Percentiles rank a stretch among this genome's conserved stretches.
These are phyloP conservation scores for Tragelaphus scriptus DNA, from an alignment of 2,113 vertebrate species.

Conservation along the genomic window DNA sequence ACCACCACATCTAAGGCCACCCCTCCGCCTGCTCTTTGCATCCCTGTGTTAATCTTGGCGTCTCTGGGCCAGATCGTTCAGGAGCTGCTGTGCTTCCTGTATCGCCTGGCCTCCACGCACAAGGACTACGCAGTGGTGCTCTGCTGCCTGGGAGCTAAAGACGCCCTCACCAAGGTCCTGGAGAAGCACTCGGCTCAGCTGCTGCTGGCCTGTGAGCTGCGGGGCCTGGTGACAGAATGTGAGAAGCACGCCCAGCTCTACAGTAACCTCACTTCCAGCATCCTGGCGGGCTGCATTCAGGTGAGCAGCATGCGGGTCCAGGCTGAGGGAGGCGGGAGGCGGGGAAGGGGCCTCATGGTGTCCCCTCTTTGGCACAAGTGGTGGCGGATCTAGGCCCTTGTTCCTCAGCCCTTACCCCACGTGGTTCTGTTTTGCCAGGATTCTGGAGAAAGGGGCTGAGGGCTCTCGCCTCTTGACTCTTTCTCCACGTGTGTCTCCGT, in stretches of 20 bases:
- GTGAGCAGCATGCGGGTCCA: constrained; percentile 69
- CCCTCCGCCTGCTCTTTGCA: not conserved
- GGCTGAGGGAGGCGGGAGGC: not conserved
- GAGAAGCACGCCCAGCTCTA: constrained; percentile 89
- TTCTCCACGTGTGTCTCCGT: not conserved
- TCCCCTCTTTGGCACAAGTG: not conserved
- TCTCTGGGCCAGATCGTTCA: constrained; percentile 84
- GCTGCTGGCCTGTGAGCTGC: constrained; percentile 84
- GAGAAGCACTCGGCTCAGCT: constrained; percentile 87
- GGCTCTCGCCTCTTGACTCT: not conserved
- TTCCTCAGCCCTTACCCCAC: not conserved
- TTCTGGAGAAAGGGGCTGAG: not conserved
- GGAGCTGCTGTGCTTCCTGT: constrained; percentile 88
- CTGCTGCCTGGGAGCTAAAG: constrained; percentile 87
- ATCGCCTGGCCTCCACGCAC: constrained; percentile 88
- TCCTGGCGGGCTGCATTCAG: constrained; percentile 95
- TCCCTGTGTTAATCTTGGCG: not conserved
- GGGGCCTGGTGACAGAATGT: constrained; percentile 86
- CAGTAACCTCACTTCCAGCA: constrained; percentile 90
- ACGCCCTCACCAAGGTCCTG: constrained; percentile 86
- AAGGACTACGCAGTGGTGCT: constrained; percentile 94
- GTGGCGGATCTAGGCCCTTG: not conserved
- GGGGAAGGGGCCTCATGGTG: not conserved
- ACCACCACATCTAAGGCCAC: not conserved
- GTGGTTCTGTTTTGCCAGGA: not conserved